Base-by-base conservation (phyloP, 2,113 vertebrate species). In the Gambusia holbrooki region DNA sequence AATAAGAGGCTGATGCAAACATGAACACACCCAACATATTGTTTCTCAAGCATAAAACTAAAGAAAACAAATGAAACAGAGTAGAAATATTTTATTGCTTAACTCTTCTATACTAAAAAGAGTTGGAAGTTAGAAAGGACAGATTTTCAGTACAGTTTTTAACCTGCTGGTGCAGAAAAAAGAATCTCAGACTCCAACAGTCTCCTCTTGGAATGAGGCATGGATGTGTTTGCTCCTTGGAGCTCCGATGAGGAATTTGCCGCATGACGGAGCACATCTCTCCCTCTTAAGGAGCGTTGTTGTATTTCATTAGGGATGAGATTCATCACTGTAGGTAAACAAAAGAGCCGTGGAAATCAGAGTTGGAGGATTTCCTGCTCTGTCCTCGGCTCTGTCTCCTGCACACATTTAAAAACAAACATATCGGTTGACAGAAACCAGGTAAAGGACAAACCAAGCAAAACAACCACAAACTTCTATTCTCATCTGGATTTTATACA, bases 281-380 rank as follows among this genome's bases (percentile, higher is more conserved):
- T 90, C 84, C 89, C 87, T 90, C 82, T 82, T 87, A 90, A 90
- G 87, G 84, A 91, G 88, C 71, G 73, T 92, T 91, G 89, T 89
- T 92, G 84, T 88, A 88, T 93, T 92, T 93, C 93, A 94, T 94
- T 93, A 94, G 86, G 88, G 87, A 91, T 83, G 73, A 92, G 88
- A 93, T 93, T 93, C 84, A 94, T 93, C 91, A 93, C 83, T 76
- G 87, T 79, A 75, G 80, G 87, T 82, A 90, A 92, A 91, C 81
- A 92, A 91, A 77, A 89, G 88, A 91, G 84, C 81, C 79, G 61
- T 89, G 89, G 85, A 92, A 92, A 93, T 92, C 79, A 14, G 86
- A 89, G 51, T 81, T 78, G 84, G 74, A 90, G 76, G 70, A 86
- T 82, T 92, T 83, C 80, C 84, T 79, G 69, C 77, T 73, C 72